Base-by-base conservation (phyloP, 2,113 vertebrate species). In the Ramphastos sulfuratus region DNA sequence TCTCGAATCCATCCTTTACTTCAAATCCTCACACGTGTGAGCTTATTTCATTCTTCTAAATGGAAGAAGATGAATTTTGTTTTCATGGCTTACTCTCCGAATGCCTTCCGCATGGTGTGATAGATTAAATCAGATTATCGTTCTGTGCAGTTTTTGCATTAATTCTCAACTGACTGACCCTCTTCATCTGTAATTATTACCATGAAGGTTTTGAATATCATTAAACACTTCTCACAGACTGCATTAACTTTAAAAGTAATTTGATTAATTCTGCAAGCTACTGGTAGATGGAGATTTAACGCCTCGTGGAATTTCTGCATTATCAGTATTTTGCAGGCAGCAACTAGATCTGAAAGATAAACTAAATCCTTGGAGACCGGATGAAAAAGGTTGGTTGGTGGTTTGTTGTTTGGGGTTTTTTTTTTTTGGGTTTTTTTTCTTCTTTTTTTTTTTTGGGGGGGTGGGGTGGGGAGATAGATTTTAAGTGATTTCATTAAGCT, bases 141-240 rank as follows among this genome's bases (percentile, higher is more conserved):
- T 97, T 97, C 96, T 96, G 54, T 96, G 94, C 93, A 96, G 85
- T 97, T 97, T 98, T 96, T 95, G 96, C 86, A 94, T 97, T 97
- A 97, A 98, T 97, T 97, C 96, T 98, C 97, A 96, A 95, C 90
- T 96, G 97, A 96, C 95, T 97, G 97, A 96, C 97, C 97, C 96
- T 98, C 96, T 98, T 97, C 95, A 97, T 96, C 94, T 96, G 95
- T 97, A 97, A 98, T 98, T 98, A 98, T 97, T 97, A 96, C 94
- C 92, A 97, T 89, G 94, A 97, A 97, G 89, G 90, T 96, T 97
- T 96, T 97, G 97, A 97, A 98, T 97, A 97, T 96, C 93, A 97
- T 98, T 98, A 98, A 97, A 96, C 87, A 97, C 94, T 97, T 97
- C 94, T 97, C 96, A 97, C 92, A 24, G 23, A 95, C 90, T 96